Evolutionary conservation across 2,113 vertebrate genomes (phyloP), one percentile per base, ranked within the genome.

Genomic region (Rhinopithecus roxellana): DNA sequence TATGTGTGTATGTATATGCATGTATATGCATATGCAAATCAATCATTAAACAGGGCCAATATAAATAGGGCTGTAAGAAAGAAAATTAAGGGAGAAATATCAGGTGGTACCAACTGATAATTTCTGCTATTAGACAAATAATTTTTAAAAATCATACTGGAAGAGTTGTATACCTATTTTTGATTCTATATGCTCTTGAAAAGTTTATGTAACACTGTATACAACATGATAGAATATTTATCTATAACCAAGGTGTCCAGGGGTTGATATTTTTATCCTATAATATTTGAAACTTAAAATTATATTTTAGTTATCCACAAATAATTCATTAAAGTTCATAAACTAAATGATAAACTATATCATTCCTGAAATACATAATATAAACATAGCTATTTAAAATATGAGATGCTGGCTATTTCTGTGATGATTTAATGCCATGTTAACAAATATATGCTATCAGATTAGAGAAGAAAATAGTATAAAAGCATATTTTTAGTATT

Each of bases 111-210:
- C n/a, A 67, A 18, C 1, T 59, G 69, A 52, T 67, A 38, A 89
- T 67, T 92, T 90, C 27, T 70, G 8, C 59, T 72, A 64, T 13
- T 69, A 80, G 32, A 79, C 93, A 93, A 93, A 64, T 9, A 43
- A 40, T 45, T 87, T n/a, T 50, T 89, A n/a, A n/a, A 45, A 52
- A 92, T 74, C 84, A 69, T 23, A 45, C 13, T 45, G 38, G 8
- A 91, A 70, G 4, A 74, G 64, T 87, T 57, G 20, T 30, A 70
- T n/a, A 86, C 14, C 30, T 61, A 82, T 43, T 75, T 88, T 89
- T 23, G 11, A 17, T 45, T 81, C 48, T 92, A 52, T 45, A 20
- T 12, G 10, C 20, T 88, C 13, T 23, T 89, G 43, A 50, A 61
- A 93, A 45, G 6, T 82, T 87, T 61, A 45, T 10, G 35, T 64